These are phyloP conservation scores for Pterophyllum scalare DNA, from an alignment of 2,113 vertebrate species.

Conservation along the genomic window DNA sequence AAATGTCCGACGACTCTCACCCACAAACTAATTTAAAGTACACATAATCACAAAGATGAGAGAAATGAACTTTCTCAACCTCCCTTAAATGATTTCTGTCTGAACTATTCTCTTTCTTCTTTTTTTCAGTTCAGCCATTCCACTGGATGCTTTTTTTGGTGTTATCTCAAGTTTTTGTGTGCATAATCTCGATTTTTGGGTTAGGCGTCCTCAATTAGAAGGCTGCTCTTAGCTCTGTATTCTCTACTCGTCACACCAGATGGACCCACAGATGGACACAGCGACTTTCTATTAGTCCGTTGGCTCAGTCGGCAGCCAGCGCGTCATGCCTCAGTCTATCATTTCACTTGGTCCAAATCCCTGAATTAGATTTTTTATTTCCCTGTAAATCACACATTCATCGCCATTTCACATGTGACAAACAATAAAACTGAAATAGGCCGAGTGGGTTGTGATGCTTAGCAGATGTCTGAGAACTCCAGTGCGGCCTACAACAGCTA, in stretches of 20 bases:
- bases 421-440: slow-evolving; percentile 63
- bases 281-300: slow-evolving; percentile 62
- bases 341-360: slow-evolving; percentile 60
- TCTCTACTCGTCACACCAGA: slow-evolving; percentile 68
- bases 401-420: slow-evolving; percentile 43
- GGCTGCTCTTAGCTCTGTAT: slow-evolving; percentile 30
- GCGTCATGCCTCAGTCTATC: slow-evolving; percentile 69
- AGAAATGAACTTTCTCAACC: background rate
- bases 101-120: background rate
- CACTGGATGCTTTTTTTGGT: background rate
- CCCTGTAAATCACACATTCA: slow-evolving; percentile 59
- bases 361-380: slow-evolving; percentile 65
- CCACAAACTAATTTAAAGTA: slow-evolving; percentile 3
- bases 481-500: slow-evolving; percentile 6
- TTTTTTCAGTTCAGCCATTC: background rate
- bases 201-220: slow-evolving; percentile 49
- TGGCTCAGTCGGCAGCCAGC: slow-evolving; percentile 63
- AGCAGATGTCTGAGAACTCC: slow-evolving; percentile 48
- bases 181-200: slow-evolving; percentile 51
- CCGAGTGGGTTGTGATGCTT: background rate
- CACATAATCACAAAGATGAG: slow-evolving; percentile 2
- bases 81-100: slow-evolving; percentile 13
- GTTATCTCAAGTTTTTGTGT: slow-evolving; percentile 23
- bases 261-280: slow-evolving; percentile 82
- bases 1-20: background rate